Base-by-base conservation (phyloP, 2,113 vertebrate species). In the Collichthys lucidus region DNA sequence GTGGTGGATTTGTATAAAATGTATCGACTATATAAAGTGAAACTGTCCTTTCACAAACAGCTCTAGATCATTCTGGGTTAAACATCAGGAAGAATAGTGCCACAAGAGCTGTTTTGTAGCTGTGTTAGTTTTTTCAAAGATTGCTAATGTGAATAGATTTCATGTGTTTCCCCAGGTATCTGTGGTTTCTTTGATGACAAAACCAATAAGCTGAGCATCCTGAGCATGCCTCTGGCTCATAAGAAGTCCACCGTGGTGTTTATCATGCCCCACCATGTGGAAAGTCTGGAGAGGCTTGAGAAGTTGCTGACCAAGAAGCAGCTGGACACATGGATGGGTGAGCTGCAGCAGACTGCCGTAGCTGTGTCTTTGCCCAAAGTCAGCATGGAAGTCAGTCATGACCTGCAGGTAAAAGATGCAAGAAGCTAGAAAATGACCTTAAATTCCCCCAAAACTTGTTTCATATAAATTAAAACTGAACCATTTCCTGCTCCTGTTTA, bases 321-420 rank as follows among this genome's bases (percentile, higher is more conserved):
- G 92, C 92, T 99, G 24, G 96, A 97, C 60, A 82, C 56, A 29
- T 99, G 98, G 98, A 91, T 96, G 75, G 75, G 95, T 79, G 97
- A 97, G 85, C 88, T 98, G 92, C 91, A 98, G 92, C 94, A 95
- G 90, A 96, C 83, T 59, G 96, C 97, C 0, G 96, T 99, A 0
- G 97, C 98, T 22, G 95, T 99, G 90, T 99, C 98, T 0, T 87
- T 99, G 86, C 98, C 98, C 56, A 99, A 99, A 94, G 95, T 97
- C 0, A 91, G 91, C 85, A 91, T 99, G 93, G 97, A 98, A 92
- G 97, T 98, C 91, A 97, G 96, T 89, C 97, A 99, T 0, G 94
- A 97, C 88, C 95, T 98, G 52, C 96, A 98, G 96, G 97, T 98
- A 94, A 93, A 89, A 11, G 0, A 66, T 16, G 19, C 22, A 29